Percentiles rank a stretch among this genome's conserved stretches.
Evolutionary conservation across 2,797 vertebrate species (phyloP).

Genomic region (Fundulus diaphanus): DNA sequence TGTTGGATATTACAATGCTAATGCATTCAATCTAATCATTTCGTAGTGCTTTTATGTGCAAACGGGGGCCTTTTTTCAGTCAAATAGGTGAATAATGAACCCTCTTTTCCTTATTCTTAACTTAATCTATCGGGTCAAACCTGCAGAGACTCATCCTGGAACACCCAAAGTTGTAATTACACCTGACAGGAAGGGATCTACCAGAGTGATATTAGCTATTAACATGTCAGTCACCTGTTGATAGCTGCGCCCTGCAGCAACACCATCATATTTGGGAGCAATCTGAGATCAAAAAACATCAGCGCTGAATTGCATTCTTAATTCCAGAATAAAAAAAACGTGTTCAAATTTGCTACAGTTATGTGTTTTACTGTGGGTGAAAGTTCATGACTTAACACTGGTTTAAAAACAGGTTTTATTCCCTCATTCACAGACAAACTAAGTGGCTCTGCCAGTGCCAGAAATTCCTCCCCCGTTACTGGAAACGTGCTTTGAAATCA

Average conservation of each 20-base stretch:
- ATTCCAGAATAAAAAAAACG: not conserved
- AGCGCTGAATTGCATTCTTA: not conserved
- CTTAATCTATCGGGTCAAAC: not conserved
- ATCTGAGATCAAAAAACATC: not conserved
- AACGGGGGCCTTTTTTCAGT: not conserved
- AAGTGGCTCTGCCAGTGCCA: not conserved
- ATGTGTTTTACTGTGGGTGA: not conserved
- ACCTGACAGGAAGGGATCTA: not conserved
- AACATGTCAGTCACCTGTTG: not conserved
- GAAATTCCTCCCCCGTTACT: not conserved
- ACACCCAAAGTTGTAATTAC: not conserved
- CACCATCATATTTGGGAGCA: not conserved
- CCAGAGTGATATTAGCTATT: not conserved
- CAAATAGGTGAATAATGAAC: not conserved
- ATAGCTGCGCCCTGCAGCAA: not conserved
- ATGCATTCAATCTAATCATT: not conserved
- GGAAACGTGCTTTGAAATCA: constrained; percentile 3
- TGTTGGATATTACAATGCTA: not conserved
- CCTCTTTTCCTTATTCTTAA: not conserved
- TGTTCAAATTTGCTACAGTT: not conserved
- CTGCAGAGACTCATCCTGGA: constrained; percentile 10
- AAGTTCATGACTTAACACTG: not conserved
- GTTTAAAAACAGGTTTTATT: constrained; percentile 1
- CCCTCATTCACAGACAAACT: not conserved
- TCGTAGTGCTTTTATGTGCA: not conserved